Conservation (phyloP, 2,797 vertebrate species). For the Scolopax rusticola region DNA sequence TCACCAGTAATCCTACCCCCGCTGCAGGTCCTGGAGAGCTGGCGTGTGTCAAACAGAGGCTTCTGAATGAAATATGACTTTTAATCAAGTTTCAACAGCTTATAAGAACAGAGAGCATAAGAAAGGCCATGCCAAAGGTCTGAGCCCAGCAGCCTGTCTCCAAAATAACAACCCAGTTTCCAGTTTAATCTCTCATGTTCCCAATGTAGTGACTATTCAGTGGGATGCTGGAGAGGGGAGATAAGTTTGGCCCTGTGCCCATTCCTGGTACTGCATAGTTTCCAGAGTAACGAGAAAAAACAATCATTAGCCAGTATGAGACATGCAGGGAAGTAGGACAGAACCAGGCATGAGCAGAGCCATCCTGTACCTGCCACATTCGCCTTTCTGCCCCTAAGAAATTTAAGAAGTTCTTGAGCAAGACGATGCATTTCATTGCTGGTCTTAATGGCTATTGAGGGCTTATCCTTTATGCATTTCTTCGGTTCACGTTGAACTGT, state of each 20-base stretch:
- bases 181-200: not conserved
- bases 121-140: not conserved
- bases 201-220: not conserved
- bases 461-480: not conserved
- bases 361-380: not conserved
- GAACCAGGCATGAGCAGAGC: not conserved
- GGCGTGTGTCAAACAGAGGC: constrained; percentile 1
- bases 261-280: not conserved
- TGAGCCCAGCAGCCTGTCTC: not conserved
- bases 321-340: not conserved
- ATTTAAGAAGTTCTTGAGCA: not conserved
- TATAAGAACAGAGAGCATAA: not conserved
- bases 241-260: not conserved
- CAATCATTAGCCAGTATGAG: not conserved
- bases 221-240: not conserved
- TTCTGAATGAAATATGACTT: constrained; percentile 55
- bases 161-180: not conserved
- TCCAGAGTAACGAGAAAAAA: not conserved
- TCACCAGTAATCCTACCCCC: not conserved
- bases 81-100: constrained; percentile 42
- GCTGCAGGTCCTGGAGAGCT: constrained; percentile 32
- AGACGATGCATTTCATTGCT: not conserved
- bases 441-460: not conserved
- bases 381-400: not conserved
- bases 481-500: not conserved